Evolutionary conservation across 2,888 invertebrate species (phyloP), one percentile per base, ranked within the genome.

Genomic region (Tetheella fluctuosa): DNA sequence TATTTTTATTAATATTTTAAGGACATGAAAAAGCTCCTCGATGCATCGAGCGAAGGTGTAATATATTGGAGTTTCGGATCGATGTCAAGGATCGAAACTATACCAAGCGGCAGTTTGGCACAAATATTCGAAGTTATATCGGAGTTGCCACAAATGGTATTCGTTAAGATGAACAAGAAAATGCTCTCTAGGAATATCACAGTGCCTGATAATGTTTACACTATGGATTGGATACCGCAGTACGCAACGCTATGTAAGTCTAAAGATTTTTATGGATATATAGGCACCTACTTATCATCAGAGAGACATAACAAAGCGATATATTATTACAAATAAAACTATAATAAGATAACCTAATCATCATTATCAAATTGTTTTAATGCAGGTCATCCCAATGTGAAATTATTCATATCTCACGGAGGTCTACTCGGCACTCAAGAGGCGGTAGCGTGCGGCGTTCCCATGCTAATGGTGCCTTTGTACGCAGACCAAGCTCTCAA

Each of bases 51-150:
- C 17, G 89, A 94, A 59, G 94, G 94, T 15, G 89, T 94, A 25
- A 93, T 95, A 61, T 94, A 94, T 75, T 94, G 94, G 86, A 94
- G 94, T 66, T 94, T 95, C 71, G 95, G 95, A 12, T 94, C 94
- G 7, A 94, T 94, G 91, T 85, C 95, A 0, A 81, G 90, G 23
- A 93, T 94, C 39, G 94, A 94, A 76, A 92, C 93, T 0, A 93
- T 94, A 65, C 91, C 94, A 0, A 80, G 79, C 42, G 84, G 89
- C 20, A 91, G 84, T 65, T 72, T 94, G 54, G 81, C 88, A 63
- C 85, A 86, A 58, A 91, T 95, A 67, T 90, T 94, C 67, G 80
- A 84, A 28, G 94, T 90, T 1, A 88, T 95, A 64, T 91, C 93
- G 0, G 86, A 91, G 42, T 73, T 95, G 53, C 89, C 94, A 17